Evolutionary conservation across 2,797 vertebrate species (phyloP), one percentile per base, ranked within the genome.

Genomic region (Amniataba percoides): DNA sequence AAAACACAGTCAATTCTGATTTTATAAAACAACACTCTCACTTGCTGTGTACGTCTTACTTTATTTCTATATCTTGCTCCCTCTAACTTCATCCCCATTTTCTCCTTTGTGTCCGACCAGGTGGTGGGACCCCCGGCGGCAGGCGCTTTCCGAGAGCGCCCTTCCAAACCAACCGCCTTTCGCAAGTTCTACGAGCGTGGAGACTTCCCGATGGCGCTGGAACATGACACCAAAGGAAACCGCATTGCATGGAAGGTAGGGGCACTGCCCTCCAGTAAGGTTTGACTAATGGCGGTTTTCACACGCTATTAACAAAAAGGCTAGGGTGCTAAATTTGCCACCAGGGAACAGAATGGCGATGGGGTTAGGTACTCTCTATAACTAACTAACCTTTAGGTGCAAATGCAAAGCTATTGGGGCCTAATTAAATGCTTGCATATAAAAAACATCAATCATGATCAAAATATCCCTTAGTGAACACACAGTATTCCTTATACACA

Each of bases 121-220:
- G 97, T 98, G 79, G 93, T 87, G 88, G 96, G 96, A 9, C 98
- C 98, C 25, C 97, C 96, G 39, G 45, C 89, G 43, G 96, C 96
- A 11, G 97, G 97, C 78, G 96, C 96, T 3, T 96, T 97, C 90
- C 96, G 92, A 67, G 95, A 96, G 87, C 95, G 97, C 64, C 96
- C 96, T n/a, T 80, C 93, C 71, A 97, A 96, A 88, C 96, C 96
- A 12, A 98, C 97, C 10, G 92, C 88, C 2, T 99, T 99, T 83
- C 95, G 97, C 65, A 99, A 95, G 89, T 96, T 96, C 91, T 99
- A 98, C n/a, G 96, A 99, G 39, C 92, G 97, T 6, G 96, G 97
- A 75, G 97, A 97, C 85, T 96, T 98, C 89, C 97, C 97, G 2
- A 91, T 96, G 11, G 90, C 88, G 0, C 81, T 96, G 87, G 79